Conservation (phyloP, 2,113 vertebrate species). For the Myxocyprinus asiaticus region DNA sequence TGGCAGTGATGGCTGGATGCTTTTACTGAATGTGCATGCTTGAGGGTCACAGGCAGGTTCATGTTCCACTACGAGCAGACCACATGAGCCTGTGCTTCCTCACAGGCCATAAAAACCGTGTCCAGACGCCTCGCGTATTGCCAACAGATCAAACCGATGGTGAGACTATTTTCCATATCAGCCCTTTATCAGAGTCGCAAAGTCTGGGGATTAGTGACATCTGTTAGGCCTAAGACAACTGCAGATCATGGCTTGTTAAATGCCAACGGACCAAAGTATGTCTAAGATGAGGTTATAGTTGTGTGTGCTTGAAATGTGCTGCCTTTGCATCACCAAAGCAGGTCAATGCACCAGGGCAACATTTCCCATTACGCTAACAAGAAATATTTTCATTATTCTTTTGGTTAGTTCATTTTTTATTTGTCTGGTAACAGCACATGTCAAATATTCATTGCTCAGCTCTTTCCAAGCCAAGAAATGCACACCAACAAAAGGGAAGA, state of each 20-base stretch:
- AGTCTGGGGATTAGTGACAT: background rate
- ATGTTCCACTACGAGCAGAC: conserved; percentile 21
- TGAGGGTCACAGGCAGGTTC: conserved; percentile 35
- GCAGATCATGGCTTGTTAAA: background rate
- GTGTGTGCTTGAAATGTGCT: conserved; percentile 23
- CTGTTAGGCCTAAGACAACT: background rate
- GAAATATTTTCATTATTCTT: conserved; percentile 62
- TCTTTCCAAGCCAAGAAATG: conserved; percentile 66
- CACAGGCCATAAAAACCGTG: conserved; percentile 38
- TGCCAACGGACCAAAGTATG: background rate
- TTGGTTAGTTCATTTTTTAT: conserved; percentile 57
- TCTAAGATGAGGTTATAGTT: background rate
- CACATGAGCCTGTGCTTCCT: conserved; percentile 1
- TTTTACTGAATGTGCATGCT: conserved; percentile 32
- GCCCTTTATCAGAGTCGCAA: background rate
- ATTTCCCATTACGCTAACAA: conserved; percentile 55
- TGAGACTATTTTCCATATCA: background rate
- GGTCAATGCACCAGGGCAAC: conserved; percentile 49
- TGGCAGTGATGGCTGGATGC: conserved; percentile 37
- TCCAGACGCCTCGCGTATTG: conserved; percentile 45
- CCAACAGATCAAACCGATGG: conserved; percentile 31
- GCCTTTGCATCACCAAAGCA: conserved; percentile 26
- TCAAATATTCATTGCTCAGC: conserved; percentile 65
- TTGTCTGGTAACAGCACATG: conserved; percentile 62
- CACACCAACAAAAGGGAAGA: conserved; percentile 58